These are phyloP conservation scores for Taxidea taxus DNA, from an alignment of 2,113 vertebrate genomes.

Conservation along the genomic window DNA sequence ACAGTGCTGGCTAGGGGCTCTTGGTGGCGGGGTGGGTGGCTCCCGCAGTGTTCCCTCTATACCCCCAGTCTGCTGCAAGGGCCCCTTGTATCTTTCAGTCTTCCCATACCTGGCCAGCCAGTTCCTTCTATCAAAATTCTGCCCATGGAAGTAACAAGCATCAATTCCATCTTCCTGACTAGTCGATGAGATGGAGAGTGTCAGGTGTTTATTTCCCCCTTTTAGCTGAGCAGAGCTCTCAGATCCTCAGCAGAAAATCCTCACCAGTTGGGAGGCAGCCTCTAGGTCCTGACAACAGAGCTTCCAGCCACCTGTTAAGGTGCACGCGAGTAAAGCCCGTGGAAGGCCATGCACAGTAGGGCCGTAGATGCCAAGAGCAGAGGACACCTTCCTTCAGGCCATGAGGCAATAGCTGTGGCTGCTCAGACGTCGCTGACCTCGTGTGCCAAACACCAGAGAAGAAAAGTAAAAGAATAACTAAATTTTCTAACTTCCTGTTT, in stretches of 20 bases:
- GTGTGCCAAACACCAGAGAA: not conserved
- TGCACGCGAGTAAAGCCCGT: fast-evolving
- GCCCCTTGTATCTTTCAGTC: fast-evolving
- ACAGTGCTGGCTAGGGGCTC: fast-evolving
- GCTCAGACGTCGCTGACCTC: not conserved
- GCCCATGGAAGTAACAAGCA: not conserved
- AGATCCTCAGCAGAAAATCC: not conserved
- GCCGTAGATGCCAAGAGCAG: too few relatives aligned
- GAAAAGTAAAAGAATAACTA: not conserved
- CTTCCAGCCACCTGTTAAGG: fast-evolving
- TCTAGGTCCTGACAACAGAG: fast-evolving
- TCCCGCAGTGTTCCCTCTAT: fast-evolving
- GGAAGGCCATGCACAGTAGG: fast-evolving
- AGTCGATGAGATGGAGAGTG: not conserved
- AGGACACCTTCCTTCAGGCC: fast-evolving
- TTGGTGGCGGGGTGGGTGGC: too few relatives aligned
- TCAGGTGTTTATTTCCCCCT: not conserved
- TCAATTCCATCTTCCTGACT: not conserved
- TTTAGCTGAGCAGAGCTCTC: too few relatives aligned
- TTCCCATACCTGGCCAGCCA: not conserved
- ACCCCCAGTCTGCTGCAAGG: fast-evolving
- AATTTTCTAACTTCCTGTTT: not conserved
- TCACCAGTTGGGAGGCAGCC: fast-evolving
- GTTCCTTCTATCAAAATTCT: not conserved
- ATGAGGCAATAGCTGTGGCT: not conserved